Evolutionary conservation across 2,797 vertebrate genomes (phyloP).

Genomic region (Nyctibius grandis): DNA sequence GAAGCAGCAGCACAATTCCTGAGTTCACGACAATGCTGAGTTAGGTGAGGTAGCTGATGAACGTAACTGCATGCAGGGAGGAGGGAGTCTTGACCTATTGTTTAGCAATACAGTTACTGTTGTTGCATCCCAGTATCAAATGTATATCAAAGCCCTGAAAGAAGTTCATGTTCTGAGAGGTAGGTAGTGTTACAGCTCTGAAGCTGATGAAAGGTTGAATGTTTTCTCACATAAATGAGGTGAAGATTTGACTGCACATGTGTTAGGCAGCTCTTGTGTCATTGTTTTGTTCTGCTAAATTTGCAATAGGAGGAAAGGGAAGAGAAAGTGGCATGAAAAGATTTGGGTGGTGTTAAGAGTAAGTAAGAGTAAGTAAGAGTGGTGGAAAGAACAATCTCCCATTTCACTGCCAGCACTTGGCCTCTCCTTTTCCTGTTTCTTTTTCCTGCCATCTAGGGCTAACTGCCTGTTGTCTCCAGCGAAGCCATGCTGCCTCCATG

Average conservation of each 20-base stretch:
- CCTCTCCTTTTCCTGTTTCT: neutral
- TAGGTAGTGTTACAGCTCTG: neutral
- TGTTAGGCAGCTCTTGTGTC: neutral
- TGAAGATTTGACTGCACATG: neutral
- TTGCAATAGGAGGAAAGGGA: neutral
- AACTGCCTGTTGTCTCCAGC: neutral
- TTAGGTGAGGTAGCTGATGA: neutral
- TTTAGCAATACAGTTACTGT: neutral
- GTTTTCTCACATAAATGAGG: neutral
- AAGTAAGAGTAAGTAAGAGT: neutral
- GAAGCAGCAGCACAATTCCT: neutral
- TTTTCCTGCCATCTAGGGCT: neutral
- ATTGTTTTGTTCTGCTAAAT: neutral
- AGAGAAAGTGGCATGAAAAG: neutral
- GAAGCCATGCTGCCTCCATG: neutral
- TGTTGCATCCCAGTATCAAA: neutral
- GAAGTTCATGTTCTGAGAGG: neutral
- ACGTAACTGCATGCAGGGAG: fast-evolving
- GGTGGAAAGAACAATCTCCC: neutral
- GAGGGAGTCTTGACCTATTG: neutral
- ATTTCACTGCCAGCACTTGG: neutral
- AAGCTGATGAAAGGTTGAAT: neutral
- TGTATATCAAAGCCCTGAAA: neutral
- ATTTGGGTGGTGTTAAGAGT: neutral
- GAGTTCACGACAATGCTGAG: neutral